phyloP scores from a whole-genome alignment of 2,797 vertebrate genomes.

The Pseudochirops cupreus region DNA sequence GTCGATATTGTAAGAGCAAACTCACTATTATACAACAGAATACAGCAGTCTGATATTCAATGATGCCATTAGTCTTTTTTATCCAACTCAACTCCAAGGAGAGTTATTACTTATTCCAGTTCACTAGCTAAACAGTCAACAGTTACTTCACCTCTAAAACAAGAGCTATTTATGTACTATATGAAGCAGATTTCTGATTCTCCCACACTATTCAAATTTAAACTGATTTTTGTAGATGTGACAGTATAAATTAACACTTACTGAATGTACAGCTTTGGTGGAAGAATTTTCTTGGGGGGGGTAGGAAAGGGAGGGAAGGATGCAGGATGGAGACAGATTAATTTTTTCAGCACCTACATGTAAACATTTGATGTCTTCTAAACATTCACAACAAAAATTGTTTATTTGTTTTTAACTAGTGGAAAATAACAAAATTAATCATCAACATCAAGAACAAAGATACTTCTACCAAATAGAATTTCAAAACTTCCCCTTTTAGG shows the following conservation, averaged over 20 bases:
- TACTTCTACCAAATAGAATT: neutral
- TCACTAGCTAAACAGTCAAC: neutral
- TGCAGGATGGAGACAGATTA: neutral
- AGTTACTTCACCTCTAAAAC: constrained; percentile 22
- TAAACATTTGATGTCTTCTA: neutral
- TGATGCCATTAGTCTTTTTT: neutral
- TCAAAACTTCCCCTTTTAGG: neutral
- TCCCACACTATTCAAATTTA: constrained; percentile 28
- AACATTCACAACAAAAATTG: constrained; percentile 40
- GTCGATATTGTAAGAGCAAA: neutral
- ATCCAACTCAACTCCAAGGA: neutral
- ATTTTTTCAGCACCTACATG: constrained; percentile 15
- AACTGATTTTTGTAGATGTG: constrained; percentile 11
- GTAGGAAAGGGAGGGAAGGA: neutral
- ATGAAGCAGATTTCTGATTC: neutral
- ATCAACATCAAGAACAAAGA: neutral
- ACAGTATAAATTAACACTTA: neutral
- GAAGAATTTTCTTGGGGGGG: constrained; percentile 24
- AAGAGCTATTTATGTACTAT: neutral
- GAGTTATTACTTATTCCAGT: neutral
- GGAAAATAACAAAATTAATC: constrained; percentile 14
- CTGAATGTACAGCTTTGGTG: constrained; percentile 8
- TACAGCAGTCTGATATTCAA: neutral
- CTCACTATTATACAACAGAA: neutral
- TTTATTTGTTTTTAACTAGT: constrained; percentile 16